Evolutionary conservation across 2,113 vertebrate species (phyloP).

Genomic region (Lamprologus speciosus): DNA sequence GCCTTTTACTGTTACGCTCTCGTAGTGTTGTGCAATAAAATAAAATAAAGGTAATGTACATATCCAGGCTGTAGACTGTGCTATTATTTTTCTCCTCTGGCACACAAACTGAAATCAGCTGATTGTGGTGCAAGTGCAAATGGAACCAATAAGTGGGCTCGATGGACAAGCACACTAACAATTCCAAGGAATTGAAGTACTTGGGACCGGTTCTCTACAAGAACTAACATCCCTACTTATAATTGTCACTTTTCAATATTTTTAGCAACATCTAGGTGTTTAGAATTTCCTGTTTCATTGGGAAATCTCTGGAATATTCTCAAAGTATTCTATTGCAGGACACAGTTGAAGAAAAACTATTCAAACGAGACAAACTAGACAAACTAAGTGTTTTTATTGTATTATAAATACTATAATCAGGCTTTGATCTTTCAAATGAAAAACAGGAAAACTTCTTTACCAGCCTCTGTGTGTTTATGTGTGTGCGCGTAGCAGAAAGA

Average conservation of each 20-base stretch:
- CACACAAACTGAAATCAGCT: background rate
- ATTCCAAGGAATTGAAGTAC: background rate
- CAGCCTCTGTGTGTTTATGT: background rate
- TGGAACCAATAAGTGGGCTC: background rate
- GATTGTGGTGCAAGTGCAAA: background rate
- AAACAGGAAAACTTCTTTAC: background rate
- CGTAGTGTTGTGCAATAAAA: background rate
- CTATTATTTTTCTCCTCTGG: background rate
- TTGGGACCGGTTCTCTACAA: background rate
- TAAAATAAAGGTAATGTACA: background rate
- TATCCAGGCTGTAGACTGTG: background rate
- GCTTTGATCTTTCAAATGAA: background rate
- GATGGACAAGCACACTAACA: background rate
- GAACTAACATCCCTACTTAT: background rate
- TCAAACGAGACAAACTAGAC: background rate
- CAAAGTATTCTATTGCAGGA: background rate
- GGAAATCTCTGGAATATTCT: background rate
- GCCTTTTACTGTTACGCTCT: background rate
- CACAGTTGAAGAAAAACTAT: background rate
- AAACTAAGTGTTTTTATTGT: background rate
- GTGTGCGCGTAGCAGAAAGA: background rate
- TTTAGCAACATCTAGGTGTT: background rate
- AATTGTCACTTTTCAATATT: background rate
- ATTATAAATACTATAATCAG: background rate
- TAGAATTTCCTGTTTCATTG: background rate